Base-by-base conservation (phyloP, 1,140 invertebrate species). In the Trichonephila inaurata region DNA sequence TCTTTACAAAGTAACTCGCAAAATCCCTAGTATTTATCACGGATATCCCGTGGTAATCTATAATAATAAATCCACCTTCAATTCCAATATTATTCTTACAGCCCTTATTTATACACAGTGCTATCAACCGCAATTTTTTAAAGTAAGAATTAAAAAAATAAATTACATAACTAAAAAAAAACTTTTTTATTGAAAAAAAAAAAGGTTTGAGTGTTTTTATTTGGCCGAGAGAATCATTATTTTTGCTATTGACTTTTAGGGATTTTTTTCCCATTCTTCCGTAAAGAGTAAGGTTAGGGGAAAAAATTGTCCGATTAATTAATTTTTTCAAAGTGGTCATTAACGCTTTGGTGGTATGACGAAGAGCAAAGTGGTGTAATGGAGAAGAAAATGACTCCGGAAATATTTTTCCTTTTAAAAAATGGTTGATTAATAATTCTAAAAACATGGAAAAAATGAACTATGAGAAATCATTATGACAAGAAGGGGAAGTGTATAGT, bases 21-120 rank as follows among this genome's bases (percentile, higher is more conserved):
- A 51, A 40, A 87, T 87, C 85, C 85, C 85, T 16, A 64, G 87
- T 89, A 66, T 89, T 89, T 66, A 89, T 89, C 87, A 89, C 62
- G 58, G 18, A 69, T 69, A 69, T 89, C 87, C 87, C 33, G 24
- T n/a, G 16, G 18, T 89, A 51, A 89, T 89, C 64, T 33, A 69
- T 69, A 89, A 89, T 89, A 61, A 89, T 89, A 64, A 89, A 89
- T 44, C 87, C 87, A 89, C 44, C 19, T 19, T 10, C 51, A 51
- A 51, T 51, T 51, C 51, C 51, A 51, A 51, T 51, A 51, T 51
- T 51, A 7, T 51, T 51, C 7, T 51, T 12, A 51, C 0, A 51
- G 51, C 51, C 10, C 51, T 51, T 51, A 51, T 51, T 51, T 51
- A 51, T 12, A 0, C 51, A 10, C 51, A 7, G 51, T 0, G 51